Conservation (phyloP, 2,888 invertebrate genomes). For the Microctonus brassicae region DNA sequence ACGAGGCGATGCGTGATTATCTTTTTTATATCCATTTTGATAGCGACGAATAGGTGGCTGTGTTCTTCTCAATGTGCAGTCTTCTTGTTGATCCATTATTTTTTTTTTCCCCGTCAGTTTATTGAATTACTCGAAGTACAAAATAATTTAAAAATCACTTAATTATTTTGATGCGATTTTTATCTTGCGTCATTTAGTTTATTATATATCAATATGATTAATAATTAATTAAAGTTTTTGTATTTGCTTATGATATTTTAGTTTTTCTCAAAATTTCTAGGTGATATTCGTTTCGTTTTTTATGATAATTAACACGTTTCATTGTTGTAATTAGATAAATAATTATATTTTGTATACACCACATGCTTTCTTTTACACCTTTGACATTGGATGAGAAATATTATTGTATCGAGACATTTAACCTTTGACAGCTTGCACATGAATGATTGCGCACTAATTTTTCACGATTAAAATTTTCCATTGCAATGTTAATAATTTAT, state of each 20-base stretch:
- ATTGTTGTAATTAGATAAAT: constrained; percentile 24
- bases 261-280: constrained; percentile 15
- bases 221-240: no score
- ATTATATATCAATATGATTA: no score
- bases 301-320: constrained; percentile 31
- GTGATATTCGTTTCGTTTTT: constrained; percentile 16
- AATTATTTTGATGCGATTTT: background rate
- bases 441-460: background rate
- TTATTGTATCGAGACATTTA: constrained; percentile 27
- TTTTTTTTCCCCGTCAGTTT: background rate
- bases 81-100: constrained; percentile 64
- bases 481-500: background rate
- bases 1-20: constrained; percentile 50
- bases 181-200: background rate
- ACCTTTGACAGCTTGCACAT: constrained; percentile 32
- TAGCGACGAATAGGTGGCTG: constrained; percentile 60
- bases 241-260: constrained; percentile 35
- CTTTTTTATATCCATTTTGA: constrained; percentile 62
- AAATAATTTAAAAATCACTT: background rate
- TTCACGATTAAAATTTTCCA: background rate
- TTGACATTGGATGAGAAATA: constrained; percentile 8
- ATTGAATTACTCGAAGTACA: background rate
- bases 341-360: constrained; percentile 37
- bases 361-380: constrained; percentile 34
- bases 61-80: constrained; percentile 57